Evolutionary conservation across 2,888 invertebrate species (phyloP), one percentile per base, ranked within the genome.

Genomic region (Melanchra persicariae): DNA sequence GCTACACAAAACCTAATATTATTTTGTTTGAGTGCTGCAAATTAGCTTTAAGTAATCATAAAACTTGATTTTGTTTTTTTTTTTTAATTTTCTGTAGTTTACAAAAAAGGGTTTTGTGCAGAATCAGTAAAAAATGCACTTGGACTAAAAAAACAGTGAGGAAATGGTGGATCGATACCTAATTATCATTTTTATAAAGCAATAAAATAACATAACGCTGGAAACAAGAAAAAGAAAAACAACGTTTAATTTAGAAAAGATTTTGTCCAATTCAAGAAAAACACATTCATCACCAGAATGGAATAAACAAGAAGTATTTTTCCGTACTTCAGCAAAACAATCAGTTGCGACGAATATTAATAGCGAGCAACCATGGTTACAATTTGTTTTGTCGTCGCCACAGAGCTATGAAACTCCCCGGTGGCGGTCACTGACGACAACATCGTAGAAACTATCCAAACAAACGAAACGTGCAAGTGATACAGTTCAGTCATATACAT

Each of bases 361-460:
- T 74, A 70, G 49, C 61, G 69, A 69, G 75, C 71, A 71, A 82
- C 82, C 87, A 87, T 88, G 83, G 85, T 82, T 84, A 88, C 88
- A 86, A 92, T 91, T 90, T 91, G 88, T 91, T 89, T 87, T 74
- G 74, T 63, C 71, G 74, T 72, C 81, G 79, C 85, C 87, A 37
- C 22, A 57, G 57, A 57, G 22, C 15, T n/a, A 7, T 0, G 22
- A 57, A 10, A 22, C 37, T 12, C 15, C 6, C n/a, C n/a, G n/a
- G 10, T 4, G 0, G n/a, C 34, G 7, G 57, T 8, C 17, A 8
- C 37, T 22, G 34, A 34, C 24, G 15, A 26, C 30, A 55, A 2
- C n/a, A 12, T n/a, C 34, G n/a, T n/a, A n/a, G n/a, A 34, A 34
- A 19, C 1, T 22, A 7, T n/a, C 26, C 4, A 30, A 10, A n/a